phyloP scores from a whole-genome alignment of 2,888 invertebrate genomes.

The Neocrepidodera transversa region DNA sequence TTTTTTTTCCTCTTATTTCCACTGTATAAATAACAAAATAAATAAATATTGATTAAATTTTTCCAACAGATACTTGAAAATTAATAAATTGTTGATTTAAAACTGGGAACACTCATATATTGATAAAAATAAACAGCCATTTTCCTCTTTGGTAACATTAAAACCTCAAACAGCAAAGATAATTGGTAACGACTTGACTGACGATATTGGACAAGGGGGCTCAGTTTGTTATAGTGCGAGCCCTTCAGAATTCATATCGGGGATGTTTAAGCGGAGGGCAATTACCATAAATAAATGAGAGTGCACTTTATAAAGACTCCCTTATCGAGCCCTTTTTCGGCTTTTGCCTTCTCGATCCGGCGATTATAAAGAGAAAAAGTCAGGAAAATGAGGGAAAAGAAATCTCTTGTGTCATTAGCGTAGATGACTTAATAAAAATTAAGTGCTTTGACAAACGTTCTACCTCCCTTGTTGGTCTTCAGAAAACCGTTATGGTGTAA shows the following conservation, averaged over 20 bases:
- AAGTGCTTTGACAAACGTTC: slow-evolving; percentile 5
- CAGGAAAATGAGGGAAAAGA: slow-evolving; percentile 28
- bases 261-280: slow-evolving; percentile 48
- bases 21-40: too few relatives aligned
- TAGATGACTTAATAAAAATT: slow-evolving; percentile 22
- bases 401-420: slow-evolving; percentile 12
- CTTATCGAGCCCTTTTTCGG: slow-evolving; percentile 31
- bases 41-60: too few relatives aligned
- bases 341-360: slow-evolving; percentile 33
- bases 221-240: slow-evolving; percentile 12
- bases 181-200: slow-evolving; percentile 41
- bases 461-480: not conserved
- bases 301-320: slow-evolving; percentile 51
- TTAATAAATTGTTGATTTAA: too few relatives aligned
- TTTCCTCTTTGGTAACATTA: slow-evolving; percentile 1
- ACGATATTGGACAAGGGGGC: slow-evolving; percentile 35
- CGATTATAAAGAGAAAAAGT: slow-evolving; percentile 30
- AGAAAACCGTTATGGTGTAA: not conserved
- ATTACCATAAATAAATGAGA: slow-evolving; percentile 62
- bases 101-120: too few relatives aligned
- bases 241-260: slow-evolving; percentile 39
- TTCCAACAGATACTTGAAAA: too few relatives aligned
- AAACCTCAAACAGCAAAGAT: slow-evolving; percentile 29
- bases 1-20: too few relatives aligned
- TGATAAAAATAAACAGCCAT: not conserved